These are phyloP conservation scores for Tragelaphus scriptus DNA, from an alignment of 2,113 vertebrate genomes.

Conservation along the genomic window DNA sequence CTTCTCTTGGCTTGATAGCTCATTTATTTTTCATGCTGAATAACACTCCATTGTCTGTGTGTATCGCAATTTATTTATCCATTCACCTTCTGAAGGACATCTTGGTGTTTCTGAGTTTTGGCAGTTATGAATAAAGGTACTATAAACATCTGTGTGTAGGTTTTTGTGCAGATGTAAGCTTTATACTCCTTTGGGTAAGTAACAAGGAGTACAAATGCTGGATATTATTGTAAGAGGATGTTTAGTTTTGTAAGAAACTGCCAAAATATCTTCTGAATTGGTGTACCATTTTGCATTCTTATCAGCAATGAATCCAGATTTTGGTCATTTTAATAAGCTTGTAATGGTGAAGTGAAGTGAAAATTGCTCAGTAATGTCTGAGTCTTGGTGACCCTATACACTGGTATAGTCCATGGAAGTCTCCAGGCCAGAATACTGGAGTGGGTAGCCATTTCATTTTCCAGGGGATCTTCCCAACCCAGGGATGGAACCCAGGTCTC, in stretches of 20 bases:
- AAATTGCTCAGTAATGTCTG: neutral
- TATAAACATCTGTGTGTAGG: neutral
- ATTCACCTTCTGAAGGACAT: neutral
- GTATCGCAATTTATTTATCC: neutral
- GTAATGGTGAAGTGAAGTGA: neutral
- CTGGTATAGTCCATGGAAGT: neutral
- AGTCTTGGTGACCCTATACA: rapidly evolving
- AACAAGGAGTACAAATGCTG: neutral
- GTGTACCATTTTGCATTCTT: neutral
- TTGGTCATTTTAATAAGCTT: neutral
- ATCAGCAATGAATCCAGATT: neutral
- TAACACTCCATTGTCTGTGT: neutral
- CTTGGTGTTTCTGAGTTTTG: neutral
- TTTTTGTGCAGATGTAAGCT: neutral
- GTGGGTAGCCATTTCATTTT: neutral
- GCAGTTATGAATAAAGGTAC: neutral
- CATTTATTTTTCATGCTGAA: neutral
- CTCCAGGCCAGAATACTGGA: neutral
- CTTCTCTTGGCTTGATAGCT: neutral
- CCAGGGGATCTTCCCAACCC: neutral
- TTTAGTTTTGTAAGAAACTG: neutral
- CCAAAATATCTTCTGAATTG: neutral
- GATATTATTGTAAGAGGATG: neutral
- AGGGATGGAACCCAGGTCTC: neutral
- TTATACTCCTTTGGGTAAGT: neutral